A percentile compares a stretch with the other conserved stretches of the same genome.
Evolutionary conservation across 2,113 vertebrate genomes (phyloP).

Genomic region (Baryphthengus martii): DNA sequence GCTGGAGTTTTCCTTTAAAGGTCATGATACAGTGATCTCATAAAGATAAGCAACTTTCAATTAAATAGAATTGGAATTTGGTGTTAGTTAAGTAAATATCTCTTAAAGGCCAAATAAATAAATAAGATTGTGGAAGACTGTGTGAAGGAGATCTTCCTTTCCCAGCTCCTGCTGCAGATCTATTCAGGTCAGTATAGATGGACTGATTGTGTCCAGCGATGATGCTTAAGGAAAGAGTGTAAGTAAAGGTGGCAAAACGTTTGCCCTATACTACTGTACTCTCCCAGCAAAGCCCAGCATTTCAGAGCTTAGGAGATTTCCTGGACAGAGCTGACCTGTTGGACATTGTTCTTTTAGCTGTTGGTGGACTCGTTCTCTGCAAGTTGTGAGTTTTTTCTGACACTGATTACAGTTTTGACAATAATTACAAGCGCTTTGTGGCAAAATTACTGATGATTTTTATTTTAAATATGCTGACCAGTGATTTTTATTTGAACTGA

Average conservation of each 20-base stretch:
- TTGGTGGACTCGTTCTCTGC: neutral
- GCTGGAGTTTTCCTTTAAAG: neutral
- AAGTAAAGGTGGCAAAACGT: neutral
- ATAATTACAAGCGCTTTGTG: neutral
- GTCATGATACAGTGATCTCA: neutral
- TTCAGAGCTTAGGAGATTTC: neutral
- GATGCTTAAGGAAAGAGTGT: neutral
- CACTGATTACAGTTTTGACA: neutral
- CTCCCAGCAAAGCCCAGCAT: neutral
- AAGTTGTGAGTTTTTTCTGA: neutral
- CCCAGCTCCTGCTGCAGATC: neutral
- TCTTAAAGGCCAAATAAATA: neutral
- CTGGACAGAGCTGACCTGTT: neutral
- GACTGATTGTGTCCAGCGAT: neutral
- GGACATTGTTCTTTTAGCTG: rapidly evolving
- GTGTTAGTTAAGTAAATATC: neutral
- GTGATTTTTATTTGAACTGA: neutral
- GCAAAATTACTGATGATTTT: neutral
- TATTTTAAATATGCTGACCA: neutral
- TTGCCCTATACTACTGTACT: neutral
- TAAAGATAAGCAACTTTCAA: neutral
- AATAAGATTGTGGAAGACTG: neutral
- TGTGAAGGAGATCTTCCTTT: neutral
- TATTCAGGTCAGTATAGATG: neutral
- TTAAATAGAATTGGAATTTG: neutral